phyloP scores from a whole-genome alignment of 2,888 invertebrate species.

The Callimorpha dominula region DNA sequence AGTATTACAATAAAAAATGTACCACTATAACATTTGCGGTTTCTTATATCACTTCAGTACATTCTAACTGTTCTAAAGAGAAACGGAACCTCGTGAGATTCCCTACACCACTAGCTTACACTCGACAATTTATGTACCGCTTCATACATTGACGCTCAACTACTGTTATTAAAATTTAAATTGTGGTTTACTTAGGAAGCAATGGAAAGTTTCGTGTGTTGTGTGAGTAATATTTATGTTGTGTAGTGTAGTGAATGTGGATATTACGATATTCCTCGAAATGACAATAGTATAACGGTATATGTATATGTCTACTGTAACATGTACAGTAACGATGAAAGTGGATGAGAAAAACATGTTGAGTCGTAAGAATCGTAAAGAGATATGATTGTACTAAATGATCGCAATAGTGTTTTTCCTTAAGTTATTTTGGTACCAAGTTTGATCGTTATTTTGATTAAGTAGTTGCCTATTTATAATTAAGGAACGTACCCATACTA shows the following conservation, averaged over 20 bases:
- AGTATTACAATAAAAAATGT: slow-evolving; percentile 40
- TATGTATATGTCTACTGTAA: slow-evolving; percentile 6
- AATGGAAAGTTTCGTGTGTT: not conserved
- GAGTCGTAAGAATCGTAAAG: not conserved
- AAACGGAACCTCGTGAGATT: slow-evolving; percentile 52
- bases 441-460: slow-evolving; percentile 1
- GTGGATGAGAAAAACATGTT: slow-evolving; percentile 25
- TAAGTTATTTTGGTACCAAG: slow-evolving; percentile 10
- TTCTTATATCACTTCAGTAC: slow-evolving; percentile 42
- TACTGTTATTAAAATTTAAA: not conserved
- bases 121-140: slow-evolving; percentile 1
- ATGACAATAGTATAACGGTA: slow-evolving; percentile 23
- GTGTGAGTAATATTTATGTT: slow-evolving; percentile 22
- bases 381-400: slow-evolving; percentile 17
- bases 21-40: slow-evolving; percentile 34
- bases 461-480: not conserved
- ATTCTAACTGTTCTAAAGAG: slow-evolving; percentile 46
- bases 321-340: slow-evolving; percentile 21
- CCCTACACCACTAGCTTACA: slow-evolving; percentile 17
- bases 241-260: not conserved
- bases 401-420: slow-evolving; percentile 5
- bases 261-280: slow-evolving; percentile 41
- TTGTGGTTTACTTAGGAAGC: not conserved
- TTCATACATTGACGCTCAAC: slow-evolving; percentile 24
- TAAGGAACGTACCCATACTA: no score